phyloP scores from a whole-genome alignment of 2,888 invertebrate genomes.

The Chalcosyrphus nemorum region DNA sequence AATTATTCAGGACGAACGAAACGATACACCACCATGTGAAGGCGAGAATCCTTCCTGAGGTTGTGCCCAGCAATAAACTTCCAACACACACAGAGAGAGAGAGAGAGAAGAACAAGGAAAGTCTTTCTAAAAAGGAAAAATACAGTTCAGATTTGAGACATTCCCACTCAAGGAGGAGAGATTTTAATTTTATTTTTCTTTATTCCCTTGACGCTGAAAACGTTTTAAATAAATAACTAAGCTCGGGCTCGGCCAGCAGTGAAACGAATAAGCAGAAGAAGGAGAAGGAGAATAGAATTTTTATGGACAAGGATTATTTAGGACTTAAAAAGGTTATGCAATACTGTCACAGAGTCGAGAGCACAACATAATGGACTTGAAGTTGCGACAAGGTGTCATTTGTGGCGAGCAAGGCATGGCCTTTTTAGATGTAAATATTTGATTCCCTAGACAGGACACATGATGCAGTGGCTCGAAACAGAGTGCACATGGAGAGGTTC shows the following conservation, averaged over 20 bases:
- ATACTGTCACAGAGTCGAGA: neutral
- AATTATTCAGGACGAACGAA: constrained; percentile 52
- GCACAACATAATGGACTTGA: neutral
- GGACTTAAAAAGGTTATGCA: neutral
- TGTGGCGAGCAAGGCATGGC: neutral
- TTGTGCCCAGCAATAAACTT: constrained; percentile 4
- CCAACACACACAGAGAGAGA: too few species aligned
- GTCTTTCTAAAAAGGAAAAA: constrained; percentile 4
- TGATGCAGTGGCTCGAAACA: neutral
- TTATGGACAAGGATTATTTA: constrained; percentile 22
- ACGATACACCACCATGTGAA: constrained; percentile 13
- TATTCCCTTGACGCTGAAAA: neutral
- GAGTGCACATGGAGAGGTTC: neutral
- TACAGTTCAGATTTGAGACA: constrained; percentile 7
- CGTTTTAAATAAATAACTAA: constrained; percentile 44
- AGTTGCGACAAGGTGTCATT: constrained; percentile 1
- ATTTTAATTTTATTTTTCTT: neutral
- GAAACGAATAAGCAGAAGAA: neutral
- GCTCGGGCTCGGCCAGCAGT: neutral
- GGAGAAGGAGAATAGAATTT: neutral
- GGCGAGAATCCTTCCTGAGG: constrained; percentile 24
- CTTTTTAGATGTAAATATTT: neutral
- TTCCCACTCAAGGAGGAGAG: neutral
- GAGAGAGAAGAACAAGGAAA: neutral
- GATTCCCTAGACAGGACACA: neutral